phyloP scores from a whole-genome alignment of 2,888 invertebrate genomes.

The Athetis lepigone region DNA sequence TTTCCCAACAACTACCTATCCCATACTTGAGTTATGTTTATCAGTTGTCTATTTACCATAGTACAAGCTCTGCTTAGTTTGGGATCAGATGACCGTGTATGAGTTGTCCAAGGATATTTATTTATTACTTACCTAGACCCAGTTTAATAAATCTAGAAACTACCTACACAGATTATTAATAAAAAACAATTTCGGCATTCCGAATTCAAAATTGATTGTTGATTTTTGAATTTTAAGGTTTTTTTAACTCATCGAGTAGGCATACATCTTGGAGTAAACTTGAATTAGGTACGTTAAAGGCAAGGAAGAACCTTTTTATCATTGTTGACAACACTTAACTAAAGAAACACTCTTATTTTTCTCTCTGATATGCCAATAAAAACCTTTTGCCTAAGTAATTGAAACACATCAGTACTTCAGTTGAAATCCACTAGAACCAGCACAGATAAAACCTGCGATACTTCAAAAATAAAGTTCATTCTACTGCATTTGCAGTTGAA shows the following conservation, averaged over 20 bases:
- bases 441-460: constrained; percentile 56
- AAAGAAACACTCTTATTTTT: constrained; percentile 10
- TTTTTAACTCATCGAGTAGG: background rate
- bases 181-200: no score
- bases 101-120: no score
- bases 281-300: background rate
- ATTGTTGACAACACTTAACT: constrained; percentile 12
- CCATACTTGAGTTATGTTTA: no score
- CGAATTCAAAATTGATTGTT: no score
- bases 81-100: no score
- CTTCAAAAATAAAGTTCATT: constrained; percentile 55
- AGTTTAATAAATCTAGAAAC: no score
- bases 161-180: no score
- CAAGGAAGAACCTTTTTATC: background rate
- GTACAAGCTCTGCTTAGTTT: no score
- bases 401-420: constrained; percentile 54
- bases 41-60: no score
- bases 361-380: constrained; percentile 30
- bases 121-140: no score
- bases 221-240: background rate
- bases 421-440: constrained; percentile 38
- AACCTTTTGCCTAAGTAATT: constrained; percentile 57
- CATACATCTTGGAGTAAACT: background rate
- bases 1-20: no score
- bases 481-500: constrained; percentile 45